Conservation (phyloP, 2,113 vertebrate species). For the Pheucticus melanocephalus region DNA sequence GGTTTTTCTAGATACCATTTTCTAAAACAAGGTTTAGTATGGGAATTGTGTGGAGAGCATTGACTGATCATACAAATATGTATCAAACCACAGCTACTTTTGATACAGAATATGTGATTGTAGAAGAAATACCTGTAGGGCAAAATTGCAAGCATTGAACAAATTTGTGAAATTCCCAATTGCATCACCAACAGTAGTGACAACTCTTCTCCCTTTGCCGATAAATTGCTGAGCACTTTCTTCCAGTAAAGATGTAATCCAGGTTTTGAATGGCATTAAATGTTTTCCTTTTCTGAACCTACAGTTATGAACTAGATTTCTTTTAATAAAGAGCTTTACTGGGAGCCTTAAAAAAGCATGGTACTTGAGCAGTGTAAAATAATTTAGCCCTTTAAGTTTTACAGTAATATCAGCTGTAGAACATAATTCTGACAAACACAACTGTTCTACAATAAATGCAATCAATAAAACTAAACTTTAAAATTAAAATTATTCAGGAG, state of each 20-base stretch:
- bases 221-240: neutral
- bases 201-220: neutral
- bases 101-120: neutral
- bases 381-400: neutral
- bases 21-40: neutral
- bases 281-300: neutral
- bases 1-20: neutral
- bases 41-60: neutral
- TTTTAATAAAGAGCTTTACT: neutral
- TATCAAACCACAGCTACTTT: neutral
- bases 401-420: neutral
- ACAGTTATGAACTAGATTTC: neutral
- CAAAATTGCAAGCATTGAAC: neutral
- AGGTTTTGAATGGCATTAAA: neutral
- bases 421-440: neutral
- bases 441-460: neutral
- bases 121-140: neutral
- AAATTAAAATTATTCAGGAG: neutral
- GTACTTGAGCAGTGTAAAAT: neutral
- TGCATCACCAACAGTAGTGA: neutral
- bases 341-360: neutral
- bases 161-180: neutral
- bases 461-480: neutral
- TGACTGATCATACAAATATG: neutral
- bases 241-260: neutral